phyloP scores from a whole-genome alignment of 2,888 invertebrate species.

The Ptycholaimellus sp. region DNA sequence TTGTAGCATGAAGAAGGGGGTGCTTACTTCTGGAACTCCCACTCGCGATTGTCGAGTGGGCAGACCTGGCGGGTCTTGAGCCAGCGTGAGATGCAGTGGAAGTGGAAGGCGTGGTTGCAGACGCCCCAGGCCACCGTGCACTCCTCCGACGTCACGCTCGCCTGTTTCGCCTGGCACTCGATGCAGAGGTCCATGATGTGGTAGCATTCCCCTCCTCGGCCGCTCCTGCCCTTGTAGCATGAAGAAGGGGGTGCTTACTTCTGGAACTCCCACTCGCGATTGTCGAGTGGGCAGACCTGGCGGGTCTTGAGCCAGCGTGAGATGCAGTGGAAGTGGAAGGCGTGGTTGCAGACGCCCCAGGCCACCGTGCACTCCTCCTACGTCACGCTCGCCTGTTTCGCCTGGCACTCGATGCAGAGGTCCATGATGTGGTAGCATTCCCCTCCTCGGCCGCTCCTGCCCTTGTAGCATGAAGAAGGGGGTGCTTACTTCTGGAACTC shows the following conservation, averaged over 20 bases:
- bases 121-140: conserved; percentile 99
- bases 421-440: conserved; percentile 99
- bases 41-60: conserved; percentile 93
- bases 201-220: too few species aligned
- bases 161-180: conserved; percentile 55
- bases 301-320: conserved; percentile 96
- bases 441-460: too few species aligned
- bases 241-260: too few species aligned
- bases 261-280: conserved; percentile 99
- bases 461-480: too few species aligned
- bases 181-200: conserved; percentile 98
- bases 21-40: conserved; percentile 99
- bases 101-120: conserved; percentile 99
- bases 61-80: conserved; percentile 97
- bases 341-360: conserved; percentile 99
- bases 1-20: too few species aligned
- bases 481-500: conserved; percentile 99
- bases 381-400: conserved; percentile 55
- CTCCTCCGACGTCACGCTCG: conserved; percentile 89
- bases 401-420: conserved; percentile 83
- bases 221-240: too few species aligned
- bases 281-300: conserved; percentile 97
- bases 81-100: conserved; percentile 98
- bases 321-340: conserved; percentile 98
- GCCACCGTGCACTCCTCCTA: conserved; percentile 98